These are phyloP conservation scores for Labroides dimidiatus DNA, from an alignment of 2,797 vertebrate species.

Conservation along the genomic window DNA sequence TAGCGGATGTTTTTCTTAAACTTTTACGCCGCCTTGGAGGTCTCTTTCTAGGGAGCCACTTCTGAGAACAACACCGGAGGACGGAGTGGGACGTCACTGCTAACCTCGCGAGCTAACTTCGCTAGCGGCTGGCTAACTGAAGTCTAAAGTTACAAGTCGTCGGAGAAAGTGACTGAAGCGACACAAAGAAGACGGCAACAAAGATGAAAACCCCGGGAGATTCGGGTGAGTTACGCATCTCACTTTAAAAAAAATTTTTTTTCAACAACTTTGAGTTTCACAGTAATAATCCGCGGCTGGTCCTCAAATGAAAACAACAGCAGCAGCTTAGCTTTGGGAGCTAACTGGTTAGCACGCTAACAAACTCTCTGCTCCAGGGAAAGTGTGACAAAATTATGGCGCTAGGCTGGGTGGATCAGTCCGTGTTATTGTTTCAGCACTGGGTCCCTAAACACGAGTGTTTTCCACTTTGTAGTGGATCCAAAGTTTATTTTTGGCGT, in stretches of 20 bases:
- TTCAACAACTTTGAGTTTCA: neutral
- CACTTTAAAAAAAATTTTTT: neutral
- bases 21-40: conserved; percentile 14
- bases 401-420: conserved; percentile 58
- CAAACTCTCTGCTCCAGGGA: conserved; percentile 54
- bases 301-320: conserved; percentile 54
- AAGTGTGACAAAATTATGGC: conserved; percentile 78
- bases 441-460: too few relatives aligned
- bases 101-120: conserved; percentile 71
- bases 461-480: too few relatives aligned
- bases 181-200: conserved; percentile 34
- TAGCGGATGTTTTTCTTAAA: neutral
- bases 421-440: conserved; percentile 40
- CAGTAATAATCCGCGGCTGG: neutral
- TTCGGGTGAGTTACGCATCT: conserved; percentile 73
- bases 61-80: conserved; percentile 67
- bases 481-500: too few relatives aligned
- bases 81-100: conserved; percentile 67
- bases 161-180: conserved; percentile 54
- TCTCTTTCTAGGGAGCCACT: conserved; percentile 35
- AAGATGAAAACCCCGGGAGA: conserved; percentile 85
- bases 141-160: conserved; percentile 65
- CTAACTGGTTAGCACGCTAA: conserved; percentile 72
- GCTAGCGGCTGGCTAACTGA: conserved; percentile 61
- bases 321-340: conserved; percentile 49